phyloP scores from a whole-genome alignment of 2,888 invertebrate species.

The Stomorhina lunata region DNA sequence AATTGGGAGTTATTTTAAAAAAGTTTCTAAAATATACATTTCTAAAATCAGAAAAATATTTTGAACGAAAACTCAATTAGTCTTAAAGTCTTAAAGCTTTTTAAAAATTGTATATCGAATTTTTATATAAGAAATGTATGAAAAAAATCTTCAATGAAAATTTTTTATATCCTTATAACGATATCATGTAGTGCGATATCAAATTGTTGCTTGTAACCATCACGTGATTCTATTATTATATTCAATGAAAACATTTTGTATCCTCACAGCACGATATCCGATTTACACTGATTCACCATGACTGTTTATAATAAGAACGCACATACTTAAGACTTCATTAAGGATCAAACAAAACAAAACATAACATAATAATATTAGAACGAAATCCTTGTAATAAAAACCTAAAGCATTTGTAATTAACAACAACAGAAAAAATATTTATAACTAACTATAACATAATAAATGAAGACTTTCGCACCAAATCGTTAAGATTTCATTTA shows the following conservation, averaged over 20 bases:
- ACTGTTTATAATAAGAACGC: background rate
- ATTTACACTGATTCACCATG: slow-evolving; percentile 2
- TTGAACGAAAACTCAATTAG: too few species aligned
- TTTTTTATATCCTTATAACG: background rate
- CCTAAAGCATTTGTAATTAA: background rate
- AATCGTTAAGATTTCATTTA: too few species aligned
- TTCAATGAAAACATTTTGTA: background rate
- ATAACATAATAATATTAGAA: background rate
- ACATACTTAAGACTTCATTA: slow-evolving; percentile 18
- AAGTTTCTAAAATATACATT: too few species aligned
- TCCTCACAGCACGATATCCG: background rate
- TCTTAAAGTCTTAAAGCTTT: too few species aligned
- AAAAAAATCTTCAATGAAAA: too few species aligned
- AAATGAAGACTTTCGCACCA: too few species aligned
- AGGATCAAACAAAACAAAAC: background rate
- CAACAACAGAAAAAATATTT: background rate
- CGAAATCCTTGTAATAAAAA: background rate
- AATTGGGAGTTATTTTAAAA: too few species aligned
- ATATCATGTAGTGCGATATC: background rate
- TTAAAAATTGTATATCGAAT: too few species aligned
- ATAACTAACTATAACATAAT: too few species aligned
- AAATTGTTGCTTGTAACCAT: background rate
- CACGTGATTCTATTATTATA: background rate
- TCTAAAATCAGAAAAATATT: too few species aligned
- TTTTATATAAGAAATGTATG: too few species aligned